phyloP scores from a whole-genome alignment of 2,797 vertebrate species.

The Amphiprion clarkii region DNA sequence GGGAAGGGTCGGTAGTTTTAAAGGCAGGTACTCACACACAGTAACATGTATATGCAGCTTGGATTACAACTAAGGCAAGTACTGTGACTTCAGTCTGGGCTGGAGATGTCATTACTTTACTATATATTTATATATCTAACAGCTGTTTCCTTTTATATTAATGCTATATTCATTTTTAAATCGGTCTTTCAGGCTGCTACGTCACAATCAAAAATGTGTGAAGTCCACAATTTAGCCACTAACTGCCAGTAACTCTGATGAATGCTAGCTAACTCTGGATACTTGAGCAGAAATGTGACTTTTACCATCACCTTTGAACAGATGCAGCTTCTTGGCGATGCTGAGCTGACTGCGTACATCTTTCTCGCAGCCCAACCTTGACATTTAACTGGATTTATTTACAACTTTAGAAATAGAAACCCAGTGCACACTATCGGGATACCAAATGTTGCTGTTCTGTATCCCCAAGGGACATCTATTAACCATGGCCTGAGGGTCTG shows the following conservation, averaged over 20 bases:
- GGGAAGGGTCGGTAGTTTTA: no score
- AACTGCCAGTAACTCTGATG: neutral
- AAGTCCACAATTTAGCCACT: neutral
- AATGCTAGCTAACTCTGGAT: neutral
- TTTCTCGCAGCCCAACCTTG: neutral
- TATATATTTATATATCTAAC: no score
- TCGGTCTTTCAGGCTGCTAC: no score
- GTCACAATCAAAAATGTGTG: no score
- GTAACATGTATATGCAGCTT: no score
- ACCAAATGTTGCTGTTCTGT: neutral
- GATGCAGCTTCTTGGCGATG: neutral
- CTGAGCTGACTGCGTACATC: neutral
- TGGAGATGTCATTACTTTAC: no score
- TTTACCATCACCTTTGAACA: neutral
- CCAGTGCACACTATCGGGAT: neutral
- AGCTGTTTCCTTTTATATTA: no score
- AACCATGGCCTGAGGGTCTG: neutral
- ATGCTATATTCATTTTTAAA: no score
- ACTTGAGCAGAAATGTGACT: neutral
- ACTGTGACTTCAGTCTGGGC: no score
- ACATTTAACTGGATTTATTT: neutral
- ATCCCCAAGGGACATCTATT: neutral
- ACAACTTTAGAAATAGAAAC: neutral
- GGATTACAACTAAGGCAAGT: no score
- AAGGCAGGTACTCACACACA: no score